phyloP scores from a whole-genome alignment of 2,797 vertebrate species.

The Chaetophractus vellerosus region DNA sequence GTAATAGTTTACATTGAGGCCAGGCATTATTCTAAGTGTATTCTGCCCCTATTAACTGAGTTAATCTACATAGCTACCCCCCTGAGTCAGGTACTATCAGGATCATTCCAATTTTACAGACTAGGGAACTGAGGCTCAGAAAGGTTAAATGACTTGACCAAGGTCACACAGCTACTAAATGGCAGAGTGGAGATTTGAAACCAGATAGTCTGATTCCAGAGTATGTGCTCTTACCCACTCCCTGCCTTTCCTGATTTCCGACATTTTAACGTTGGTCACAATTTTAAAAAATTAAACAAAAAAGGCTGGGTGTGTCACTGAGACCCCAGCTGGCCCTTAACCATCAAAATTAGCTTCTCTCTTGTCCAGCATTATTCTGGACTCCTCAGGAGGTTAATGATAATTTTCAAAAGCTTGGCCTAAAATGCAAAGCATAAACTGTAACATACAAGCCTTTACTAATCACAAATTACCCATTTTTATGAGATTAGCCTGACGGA shows the following conservation, averaged over 20 bases:
- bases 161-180: neutral
- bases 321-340: neutral
- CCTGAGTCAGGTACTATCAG: neutral
- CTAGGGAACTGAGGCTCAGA: neutral
- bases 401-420: neutral
- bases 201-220: neutral
- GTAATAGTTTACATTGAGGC: neutral
- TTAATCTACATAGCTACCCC: neutral
- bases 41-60: neutral
- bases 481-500: neutral
- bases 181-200: neutral
- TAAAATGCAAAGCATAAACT: neutral
- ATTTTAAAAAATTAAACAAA: neutral
- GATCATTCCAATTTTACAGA: neutral
- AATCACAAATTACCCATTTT: neutral
- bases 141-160: neutral
- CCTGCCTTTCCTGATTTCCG: neutral
- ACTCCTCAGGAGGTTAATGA: neutral
- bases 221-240: neutral
- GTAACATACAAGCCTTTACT: neutral
- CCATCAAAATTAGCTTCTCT: neutral
- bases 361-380: neutral
- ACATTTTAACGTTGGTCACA: neutral
- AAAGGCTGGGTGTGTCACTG: neutral
- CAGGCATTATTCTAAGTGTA: neutral